A percentile compares a stretch with the other conserved stretches of the same genome.
Conservation (phyloP, 2,113 vertebrate species). For the Crotophaga sulcirostris region DNA sequence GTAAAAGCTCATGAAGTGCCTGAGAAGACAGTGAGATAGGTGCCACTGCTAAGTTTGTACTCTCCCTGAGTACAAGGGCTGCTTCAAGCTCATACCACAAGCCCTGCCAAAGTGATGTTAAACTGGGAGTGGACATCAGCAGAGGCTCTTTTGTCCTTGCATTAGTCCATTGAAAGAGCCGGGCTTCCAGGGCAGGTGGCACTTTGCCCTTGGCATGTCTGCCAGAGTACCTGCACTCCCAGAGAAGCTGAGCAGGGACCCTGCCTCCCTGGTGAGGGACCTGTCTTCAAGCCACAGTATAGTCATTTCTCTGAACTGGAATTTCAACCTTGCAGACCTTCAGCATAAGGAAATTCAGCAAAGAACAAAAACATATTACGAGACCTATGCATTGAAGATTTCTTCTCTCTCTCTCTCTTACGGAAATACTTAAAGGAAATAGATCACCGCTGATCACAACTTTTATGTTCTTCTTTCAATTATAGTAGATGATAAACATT, state of each 20-base stretch:
- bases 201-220: background rate
- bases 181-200: background rate
- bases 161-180: rapidly evolving
- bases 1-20: background rate
- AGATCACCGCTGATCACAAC: slow-evolving; percentile 31
- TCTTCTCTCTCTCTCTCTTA: background rate
- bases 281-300: background rate
- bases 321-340: background rate
- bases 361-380: background rate
- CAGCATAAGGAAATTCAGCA: background rate
- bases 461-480: slow-evolving; percentile 35
- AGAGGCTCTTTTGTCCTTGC: background rate
- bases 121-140: background rate
- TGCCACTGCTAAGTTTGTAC: background rate
- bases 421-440: background rate
- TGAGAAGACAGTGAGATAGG: background rate
- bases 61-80: background rate
- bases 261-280: background rate
- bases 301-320: background rate
- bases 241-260: background rate
- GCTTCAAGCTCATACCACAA: background rate
- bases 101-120: background rate
- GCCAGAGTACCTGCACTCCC: background rate
- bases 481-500: slow-evolving; percentile 26
- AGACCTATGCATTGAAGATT: background rate